Evolutionary conservation across 2,797 vertebrate genomes (phyloP).

Genomic region (Enteromius afrohamiltoni): DNA sequence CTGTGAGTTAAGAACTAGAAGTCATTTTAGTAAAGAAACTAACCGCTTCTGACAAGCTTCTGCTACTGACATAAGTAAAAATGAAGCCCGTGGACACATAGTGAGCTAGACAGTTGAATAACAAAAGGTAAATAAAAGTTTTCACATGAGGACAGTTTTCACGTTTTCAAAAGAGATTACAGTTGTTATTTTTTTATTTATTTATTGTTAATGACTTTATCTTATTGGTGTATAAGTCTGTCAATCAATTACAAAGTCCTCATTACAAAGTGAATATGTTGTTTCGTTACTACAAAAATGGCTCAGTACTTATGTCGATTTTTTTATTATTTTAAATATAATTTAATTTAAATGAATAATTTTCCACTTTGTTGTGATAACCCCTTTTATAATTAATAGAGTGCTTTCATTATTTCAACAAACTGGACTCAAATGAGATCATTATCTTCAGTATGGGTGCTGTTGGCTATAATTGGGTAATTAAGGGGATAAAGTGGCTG

Average conservation of each 20-base stretch:
- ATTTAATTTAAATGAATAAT: conserved; percentile 13
- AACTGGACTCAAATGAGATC: conserved; percentile 30
- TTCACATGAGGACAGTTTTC: not conserved
- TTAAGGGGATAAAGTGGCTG: conserved; percentile 71
- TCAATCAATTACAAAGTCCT: not conserved
- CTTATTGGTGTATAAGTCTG: not conserved
- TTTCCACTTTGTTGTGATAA: conserved; percentile 12
- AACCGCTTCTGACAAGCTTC: conserved; percentile 98
- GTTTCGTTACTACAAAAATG: not conserved
- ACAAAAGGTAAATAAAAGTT: conserved; percentile 19
- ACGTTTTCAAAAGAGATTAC: conserved; percentile 7
- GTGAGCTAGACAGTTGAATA: conserved; percentile 33
- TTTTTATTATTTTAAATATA: not conserved
- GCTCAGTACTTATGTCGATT: not conserved
- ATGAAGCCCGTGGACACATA: conserved; percentile 32
- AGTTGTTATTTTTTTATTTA: not conserved
- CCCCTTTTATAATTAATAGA: conserved; percentile 42
- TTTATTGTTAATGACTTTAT: not conserved
- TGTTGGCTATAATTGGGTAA: conserved; percentile 81
- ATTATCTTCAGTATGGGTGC: conserved; percentile 65
- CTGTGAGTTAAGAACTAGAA: conserved; percentile 95
- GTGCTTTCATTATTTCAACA: conserved; percentile 46
- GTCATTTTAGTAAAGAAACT: conserved; percentile 94
- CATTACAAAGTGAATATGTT: not conserved
- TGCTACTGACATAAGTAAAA: conserved; percentile 56